Evolutionary conservation across 2,888 invertebrate genomes (phyloP), one percentile per base, ranked within the genome.

Genomic region (Tiliacea citrago): DNA sequence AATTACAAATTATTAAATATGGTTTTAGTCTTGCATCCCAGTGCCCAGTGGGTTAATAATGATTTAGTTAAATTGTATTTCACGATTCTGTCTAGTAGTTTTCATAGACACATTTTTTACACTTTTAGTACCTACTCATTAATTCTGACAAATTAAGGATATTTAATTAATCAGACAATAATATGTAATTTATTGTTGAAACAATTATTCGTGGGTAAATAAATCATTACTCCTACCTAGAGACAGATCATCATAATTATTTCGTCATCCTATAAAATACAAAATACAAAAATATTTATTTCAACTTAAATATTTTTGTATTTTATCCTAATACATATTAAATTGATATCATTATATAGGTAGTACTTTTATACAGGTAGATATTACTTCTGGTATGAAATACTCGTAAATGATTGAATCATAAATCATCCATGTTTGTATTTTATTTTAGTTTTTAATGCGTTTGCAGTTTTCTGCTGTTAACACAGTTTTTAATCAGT

Each of bases 361-460:
- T 12, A 45, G 16, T 39, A 53, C 1, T 53, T 42, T 67, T n/a
- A 63, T 24, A 1, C 16, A 35, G 2, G 9, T 35, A 35, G 9
- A 10, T 24, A 16, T 39, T 16, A 0, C 3, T 49, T 5, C 35
- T 39, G n/a, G n/a, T 29, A 68, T 77, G 39, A 75, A 75, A 68
- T 68, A 53, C n/a, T n/a, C n/a, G n/a, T n/a, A 42, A 65, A 75
- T 49, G 2, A 53, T 79, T 65, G 45, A 53, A 47, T 24, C 49
- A 66, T 79, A 49, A 72, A 79, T 79, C 72, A 47, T n/a, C 2
- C 24, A 18, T 57, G 18, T 77, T 79, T 49, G 13, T 62, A 8
- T 49, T 72, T 35, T 4, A 79, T 72, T 66, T 66, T 72, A 77
- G 57, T 78, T 71, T 78, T 73, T 47, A 47, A 47, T 53, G 13